Evolutionary conservation across 92 coral and sea anemone genomes (phyloP).

Genomic region (Ricordea florida): DNA sequence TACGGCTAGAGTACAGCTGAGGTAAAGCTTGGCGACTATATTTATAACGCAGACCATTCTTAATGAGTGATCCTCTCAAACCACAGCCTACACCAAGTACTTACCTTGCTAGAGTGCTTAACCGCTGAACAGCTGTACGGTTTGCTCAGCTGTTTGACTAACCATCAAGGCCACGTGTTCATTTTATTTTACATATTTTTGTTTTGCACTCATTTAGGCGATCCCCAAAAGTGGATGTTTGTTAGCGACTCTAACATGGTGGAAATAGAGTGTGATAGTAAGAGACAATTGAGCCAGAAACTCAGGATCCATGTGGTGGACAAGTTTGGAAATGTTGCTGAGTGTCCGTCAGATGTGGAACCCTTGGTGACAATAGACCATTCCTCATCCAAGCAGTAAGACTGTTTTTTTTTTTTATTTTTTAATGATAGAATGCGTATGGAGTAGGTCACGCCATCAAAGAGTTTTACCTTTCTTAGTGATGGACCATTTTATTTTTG

Average conservation of each 20-base stretch:
- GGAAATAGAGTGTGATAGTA: conserved; percentile 60
- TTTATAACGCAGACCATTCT: too few species aligned
- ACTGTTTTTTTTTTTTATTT: too few species aligned
- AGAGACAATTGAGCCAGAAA: conserved; percentile 51
- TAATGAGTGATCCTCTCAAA: too few species aligned
- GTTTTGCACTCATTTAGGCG: conserved; percentile 43
- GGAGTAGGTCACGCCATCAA: neutral
- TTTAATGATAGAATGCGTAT: neutral
- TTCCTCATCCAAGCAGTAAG: conserved; percentile 64
- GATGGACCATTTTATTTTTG: too few species aligned
- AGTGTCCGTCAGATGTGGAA: conserved; percentile 65
- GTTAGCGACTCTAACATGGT: conserved; percentile 30
- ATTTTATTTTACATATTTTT: neutral
- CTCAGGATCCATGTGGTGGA: conserved; percentile 58
- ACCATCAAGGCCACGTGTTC: too few species aligned
- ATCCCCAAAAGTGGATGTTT: conserved; percentile 78
- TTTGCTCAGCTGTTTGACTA: too few species aligned
- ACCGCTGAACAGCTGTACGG: too few species aligned
- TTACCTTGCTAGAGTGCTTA: too few species aligned
- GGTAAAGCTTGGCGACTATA: too few species aligned
- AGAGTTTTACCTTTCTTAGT: too few species aligned
- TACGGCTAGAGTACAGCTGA: too few species aligned
- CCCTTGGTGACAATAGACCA: conserved; percentile 66
- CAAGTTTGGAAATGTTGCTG: conserved; percentile 66
- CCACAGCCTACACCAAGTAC: too few species aligned